A percentile compares a stretch with the other conserved stretches of the same genome.
Evolutionary conservation across 2,888 invertebrate species (phyloP).

Genomic region (Tetramorium bicarinatum): DNA sequence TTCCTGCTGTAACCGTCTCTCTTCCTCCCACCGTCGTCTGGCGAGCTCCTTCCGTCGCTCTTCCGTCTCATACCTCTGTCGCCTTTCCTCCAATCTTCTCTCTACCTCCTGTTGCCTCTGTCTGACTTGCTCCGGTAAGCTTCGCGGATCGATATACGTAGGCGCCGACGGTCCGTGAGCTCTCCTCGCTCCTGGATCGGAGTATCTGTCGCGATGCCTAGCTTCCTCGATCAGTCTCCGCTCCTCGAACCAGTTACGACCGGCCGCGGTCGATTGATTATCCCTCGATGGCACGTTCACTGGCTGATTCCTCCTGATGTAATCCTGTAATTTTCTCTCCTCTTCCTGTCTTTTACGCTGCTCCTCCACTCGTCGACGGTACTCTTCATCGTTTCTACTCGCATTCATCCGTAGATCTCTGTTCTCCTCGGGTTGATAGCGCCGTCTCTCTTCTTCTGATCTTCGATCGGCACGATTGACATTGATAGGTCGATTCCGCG

Average conservation of each 20-base stretch:
- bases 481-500: constrained; percentile 75
- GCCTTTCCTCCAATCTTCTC: constrained; percentile 63
- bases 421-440: constrained; percentile 33
- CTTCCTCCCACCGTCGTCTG: constrained; percentile 61
- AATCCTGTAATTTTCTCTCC: constrained; percentile 78
- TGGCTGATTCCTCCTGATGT: constrained; percentile 79
- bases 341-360: constrained; percentile 65
- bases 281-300: constrained; percentile 63
- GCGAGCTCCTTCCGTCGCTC: constrained; percentile 58
- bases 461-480: constrained; percentile 41
- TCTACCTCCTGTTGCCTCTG: constrained; percentile 56
- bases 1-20: constrained; percentile 51
- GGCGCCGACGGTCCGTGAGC: constrained; percentile 77
- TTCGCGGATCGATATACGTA: constrained; percentile 65
- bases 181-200: constrained; percentile 57
- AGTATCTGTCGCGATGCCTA: constrained; percentile 62
- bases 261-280: constrained; percentile 51
- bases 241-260: constrained; percentile 52
- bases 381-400: constrained; percentile 38
- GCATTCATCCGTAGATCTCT: constrained; percentile 18
- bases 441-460: constrained; percentile 34
- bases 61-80: constrained; percentile 54
- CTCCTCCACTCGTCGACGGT: constrained; percentile 54
- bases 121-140: constrained; percentile 56
- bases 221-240: constrained; percentile 66